phyloP scores from a whole-genome alignment of 2,797 vertebrate species.

The Danio jaintianensis region DNA sequence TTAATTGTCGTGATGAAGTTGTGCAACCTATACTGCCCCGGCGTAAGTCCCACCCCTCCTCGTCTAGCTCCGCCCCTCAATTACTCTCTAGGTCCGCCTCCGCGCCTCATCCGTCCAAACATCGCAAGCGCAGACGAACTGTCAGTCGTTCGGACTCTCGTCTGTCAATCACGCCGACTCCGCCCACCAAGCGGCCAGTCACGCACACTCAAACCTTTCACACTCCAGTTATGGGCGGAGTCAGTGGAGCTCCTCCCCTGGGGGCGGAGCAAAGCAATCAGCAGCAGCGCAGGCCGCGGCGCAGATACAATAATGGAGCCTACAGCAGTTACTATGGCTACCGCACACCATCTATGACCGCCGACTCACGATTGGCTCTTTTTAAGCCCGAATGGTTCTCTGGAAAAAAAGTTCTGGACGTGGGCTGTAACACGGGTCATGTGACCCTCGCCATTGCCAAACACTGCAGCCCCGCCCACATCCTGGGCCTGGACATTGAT shows the following conservation, averaged over 20 bases:
- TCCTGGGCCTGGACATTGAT: slow-evolving; percentile 91
- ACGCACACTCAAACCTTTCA: slow-evolving; percentile 58
- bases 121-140: slow-evolving; percentile 76
- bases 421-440: slow-evolving; percentile 90
- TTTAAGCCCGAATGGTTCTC: slow-evolving; percentile 86
- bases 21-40: slow-evolving; percentile 76
- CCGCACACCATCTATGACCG: slow-evolving; percentile 72
- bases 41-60: slow-evolving; percentile 14
- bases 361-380: slow-evolving; percentile 80
- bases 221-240: slow-evolving; percentile 53
- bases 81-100: slow-evolving; percentile 35
- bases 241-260: slow-evolving; percentile 21
- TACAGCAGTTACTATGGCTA: slow-evolving; percentile 88
- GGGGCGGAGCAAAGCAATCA: fast-evolving
- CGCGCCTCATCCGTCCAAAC: slow-evolving; percentile 63
- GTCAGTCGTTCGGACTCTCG: slow-evolving; percentile 64
- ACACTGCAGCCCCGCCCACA: slow-evolving; percentile 80
- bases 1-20: slow-evolving; percentile 87
- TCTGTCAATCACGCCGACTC: slow-evolving; percentile 33
- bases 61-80: slow-evolving; percentile 59
- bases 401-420: slow-evolving; percentile 84
- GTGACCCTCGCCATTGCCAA: slow-evolving; percentile 83
- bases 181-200: slow-evolving; percentile 15
- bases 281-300: slow-evolving; percentile 26
- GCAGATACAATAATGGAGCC: slow-evolving; percentile 84